phyloP scores from a whole-genome alignment of 2,797 vertebrate species.

The Adelosebastes latens region DNA sequence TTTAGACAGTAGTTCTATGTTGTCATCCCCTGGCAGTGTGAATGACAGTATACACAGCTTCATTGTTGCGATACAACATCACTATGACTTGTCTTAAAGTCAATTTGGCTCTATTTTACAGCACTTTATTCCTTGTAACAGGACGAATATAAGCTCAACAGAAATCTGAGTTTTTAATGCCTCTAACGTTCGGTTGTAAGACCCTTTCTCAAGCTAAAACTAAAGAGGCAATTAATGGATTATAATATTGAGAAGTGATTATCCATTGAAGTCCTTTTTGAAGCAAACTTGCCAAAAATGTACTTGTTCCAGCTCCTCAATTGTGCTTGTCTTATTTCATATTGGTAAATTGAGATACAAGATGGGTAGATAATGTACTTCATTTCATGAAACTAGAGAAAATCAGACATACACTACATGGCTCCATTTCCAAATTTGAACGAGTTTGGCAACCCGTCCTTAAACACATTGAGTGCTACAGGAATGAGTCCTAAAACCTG shows the following conservation, averaged over 20 bases:
- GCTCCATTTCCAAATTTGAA: too few species aligned
- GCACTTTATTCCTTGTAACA: background rate
- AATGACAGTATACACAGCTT: constrained; percentile 12
- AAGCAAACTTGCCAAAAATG: background rate
- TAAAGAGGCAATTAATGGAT: background rate
- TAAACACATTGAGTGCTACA: too few species aligned
- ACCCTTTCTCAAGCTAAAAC: background rate
- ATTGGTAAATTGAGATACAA: background rate
- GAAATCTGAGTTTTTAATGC: background rate
- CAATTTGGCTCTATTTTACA: background rate
- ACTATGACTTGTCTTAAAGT: background rate
- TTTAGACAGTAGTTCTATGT: constrained; percentile 26
- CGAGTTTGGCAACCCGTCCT: too few species aligned
- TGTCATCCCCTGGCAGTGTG: constrained; percentile 35
- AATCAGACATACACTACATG: too few species aligned
- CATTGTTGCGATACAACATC: background rate
- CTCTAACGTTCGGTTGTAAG: background rate
- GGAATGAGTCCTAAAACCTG: background rate
- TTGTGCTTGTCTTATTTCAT: background rate
- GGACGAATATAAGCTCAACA: background rate
- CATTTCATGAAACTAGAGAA: too few species aligned
- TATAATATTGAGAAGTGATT: background rate
- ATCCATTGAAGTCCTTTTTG: background rate
- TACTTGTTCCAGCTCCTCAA: background rate
- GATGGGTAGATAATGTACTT: too few species aligned